Evolutionary conservation across 2,113 vertebrate species (phyloP).

Genomic region (Nibea coibor): DNA sequence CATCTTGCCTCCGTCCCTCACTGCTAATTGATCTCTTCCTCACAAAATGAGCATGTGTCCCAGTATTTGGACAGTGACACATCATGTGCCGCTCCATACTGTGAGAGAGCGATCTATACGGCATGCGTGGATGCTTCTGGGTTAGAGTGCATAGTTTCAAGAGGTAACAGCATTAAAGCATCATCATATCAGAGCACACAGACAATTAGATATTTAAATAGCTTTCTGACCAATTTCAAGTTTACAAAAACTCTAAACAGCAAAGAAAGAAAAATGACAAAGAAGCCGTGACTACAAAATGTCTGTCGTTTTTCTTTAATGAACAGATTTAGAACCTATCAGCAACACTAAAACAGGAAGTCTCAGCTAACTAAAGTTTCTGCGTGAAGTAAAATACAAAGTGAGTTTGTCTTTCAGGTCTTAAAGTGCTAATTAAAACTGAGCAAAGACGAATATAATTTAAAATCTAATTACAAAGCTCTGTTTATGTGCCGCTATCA

Average conservation of each 20-base stretch:
- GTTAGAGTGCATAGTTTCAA: no score
- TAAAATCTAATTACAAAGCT: not conserved
- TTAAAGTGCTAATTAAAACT: no score
- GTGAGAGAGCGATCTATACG: conserved; percentile 25
- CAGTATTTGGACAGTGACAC: conserved; percentile 24
- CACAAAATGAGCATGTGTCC: conserved; percentile 2
- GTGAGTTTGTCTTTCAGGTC: no score
- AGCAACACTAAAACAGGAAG: not conserved
- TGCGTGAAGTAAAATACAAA: not conserved
- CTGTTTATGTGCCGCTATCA: not conserved
- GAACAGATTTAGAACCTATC: not conserved
- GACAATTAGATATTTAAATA: no score
- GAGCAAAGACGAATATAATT: no score
- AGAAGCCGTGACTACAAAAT: not conserved
- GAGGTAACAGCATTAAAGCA: no score
- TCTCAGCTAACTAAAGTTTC: no score
- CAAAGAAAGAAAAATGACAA: no score
- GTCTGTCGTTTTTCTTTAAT: not conserved
- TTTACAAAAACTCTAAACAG: no score
- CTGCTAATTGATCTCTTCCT: conserved; percentile 5
- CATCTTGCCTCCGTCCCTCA: not conserved
- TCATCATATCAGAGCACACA: no score
- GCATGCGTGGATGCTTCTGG: not conserved
- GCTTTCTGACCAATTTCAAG: no score
- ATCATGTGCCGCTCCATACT: conserved; percentile 7